Evolutionary conservation across 2,113 vertebrate species (phyloP), one percentile per base, ranked within the genome.

Genomic region (Poeciliopsis prolifica): DNA sequence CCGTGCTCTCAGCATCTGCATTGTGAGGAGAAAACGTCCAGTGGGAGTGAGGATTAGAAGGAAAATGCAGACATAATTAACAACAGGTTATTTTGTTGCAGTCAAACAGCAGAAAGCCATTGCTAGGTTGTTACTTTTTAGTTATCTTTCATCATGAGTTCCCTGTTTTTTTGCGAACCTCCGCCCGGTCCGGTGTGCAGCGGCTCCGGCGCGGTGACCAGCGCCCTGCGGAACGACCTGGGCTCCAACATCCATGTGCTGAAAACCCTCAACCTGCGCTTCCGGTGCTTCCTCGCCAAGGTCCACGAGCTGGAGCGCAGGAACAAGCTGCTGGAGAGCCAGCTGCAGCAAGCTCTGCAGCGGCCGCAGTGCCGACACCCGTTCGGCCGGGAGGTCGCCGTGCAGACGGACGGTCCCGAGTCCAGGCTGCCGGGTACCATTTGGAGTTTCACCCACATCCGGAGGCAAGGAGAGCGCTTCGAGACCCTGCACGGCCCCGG

Each of bases 201-300:
- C 77, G 81, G 61, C 64, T 82, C 94, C 72, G 91, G 92, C 71
- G 86, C 91, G 79, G 93, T 82, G 74, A 91, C 95, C 79, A 95
- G 94, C 86, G 96, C 95, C 75, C 94, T 97, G 91, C 94, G 96
- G 42, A 96, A 96, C 64, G 96, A 97, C 91, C 81, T 97, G 94
- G 96, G 96, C 65, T 97, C 96, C 83, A 97, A 97, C 90, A 97
- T 97, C 90, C 95, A 96, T 69, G 95, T 96, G 80, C 92, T 97
- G 72, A 97, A 97, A 90, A 96, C 95, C n/a, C 95, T 97, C 77
- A 97, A 97, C 91, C 91, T 97, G 90, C 94, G 96, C 7, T 97
- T 97, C 88, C 96, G 96, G 84, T 96, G 96, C 89, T 97, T 97
- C 86, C 93, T 97, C 22, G 96, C 96, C 82, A 96, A 96, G 78